A percentile compares a stretch with the other conserved stretches of the same genome.
These are phyloP conservation scores for Macropis europaea DNA, from an alignment of 2,888 invertebrate species.

Conservation along the genomic window DNA sequence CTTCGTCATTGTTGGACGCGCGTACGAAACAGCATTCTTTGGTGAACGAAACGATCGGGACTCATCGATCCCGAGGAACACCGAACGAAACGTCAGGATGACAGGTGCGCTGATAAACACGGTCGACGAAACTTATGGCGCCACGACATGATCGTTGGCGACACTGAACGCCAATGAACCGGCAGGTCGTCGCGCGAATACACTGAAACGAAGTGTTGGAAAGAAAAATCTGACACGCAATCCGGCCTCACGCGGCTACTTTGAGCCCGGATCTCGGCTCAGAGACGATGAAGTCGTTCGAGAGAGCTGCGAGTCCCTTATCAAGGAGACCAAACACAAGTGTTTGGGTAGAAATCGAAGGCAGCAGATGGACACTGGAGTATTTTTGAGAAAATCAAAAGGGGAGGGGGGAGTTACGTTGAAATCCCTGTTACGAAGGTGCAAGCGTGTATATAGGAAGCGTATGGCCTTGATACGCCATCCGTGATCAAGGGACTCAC, in stretches of 20 bases:
- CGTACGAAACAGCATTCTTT: neutral
- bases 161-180: too few relatives aligned
- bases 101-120: constrained; percentile 19
- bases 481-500: constrained; percentile 67
- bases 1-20: neutral
- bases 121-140: neutral
- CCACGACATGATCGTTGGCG: neutral
- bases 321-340: too few relatives aligned
- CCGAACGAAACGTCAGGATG: constrained; percentile 10
- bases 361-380: too few relatives aligned
- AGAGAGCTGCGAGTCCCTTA: too few relatives aligned
- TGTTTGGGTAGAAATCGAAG: too few relatives aligned
- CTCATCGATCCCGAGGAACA: constrained; percentile 16
- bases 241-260: too few relatives aligned
- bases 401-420: neutral
- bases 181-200: too few relatives aligned
- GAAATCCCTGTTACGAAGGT: constrained; percentile 19
- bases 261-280: too few relatives aligned
- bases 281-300: too few relatives aligned
- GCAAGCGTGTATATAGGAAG: constrained; percentile 16
- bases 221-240: too few relatives aligned
- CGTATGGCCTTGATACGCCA: constrained; percentile 44
- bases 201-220: too few relatives aligned
- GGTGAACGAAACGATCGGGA: neutral
- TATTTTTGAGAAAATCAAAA: too few relatives aligned